These are phyloP conservation scores for Pocota personata DNA, from an alignment of 2,888 invertebrate genomes.

Conservation along the genomic window DNA sequence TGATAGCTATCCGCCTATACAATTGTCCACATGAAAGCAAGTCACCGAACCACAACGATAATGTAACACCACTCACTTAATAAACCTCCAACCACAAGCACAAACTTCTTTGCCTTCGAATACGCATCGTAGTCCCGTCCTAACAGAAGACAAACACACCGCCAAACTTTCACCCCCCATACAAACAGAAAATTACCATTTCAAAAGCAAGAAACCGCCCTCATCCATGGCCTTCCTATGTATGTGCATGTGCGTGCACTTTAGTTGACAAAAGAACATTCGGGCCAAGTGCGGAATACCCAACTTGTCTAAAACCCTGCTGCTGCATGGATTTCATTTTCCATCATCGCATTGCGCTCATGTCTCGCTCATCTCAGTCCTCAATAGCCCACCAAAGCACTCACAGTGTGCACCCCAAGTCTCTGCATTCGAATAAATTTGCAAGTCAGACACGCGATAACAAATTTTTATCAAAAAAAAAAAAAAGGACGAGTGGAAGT, in stretches of 20 bases:
- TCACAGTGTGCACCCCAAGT: conserved; percentile 13
- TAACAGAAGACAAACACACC: conserved; percentile 12
- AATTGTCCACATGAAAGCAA: conserved; percentile 54
- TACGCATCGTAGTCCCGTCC: neutral
- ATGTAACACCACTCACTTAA: conserved; percentile 40
- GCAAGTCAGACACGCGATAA: conserved; percentile 73
- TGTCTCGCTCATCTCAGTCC: conserved; percentile 30
- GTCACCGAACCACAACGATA: conserved; percentile 39
- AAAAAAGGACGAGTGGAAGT: neutral
- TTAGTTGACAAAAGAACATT: conserved; percentile 46
- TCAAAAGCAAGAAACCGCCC: conserved; percentile 46
- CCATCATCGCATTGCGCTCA: conserved; percentile 46
- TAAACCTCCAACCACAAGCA: conserved; percentile 50
- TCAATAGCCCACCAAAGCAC: conserved; percentile 40
- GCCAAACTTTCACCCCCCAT: neutral
- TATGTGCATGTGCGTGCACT: neutral
- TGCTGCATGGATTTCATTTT: conserved; percentile 54
- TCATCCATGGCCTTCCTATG: neutral
- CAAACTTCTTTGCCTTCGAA: conserved; percentile 19
- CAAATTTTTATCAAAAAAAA: conserved; percentile 56
- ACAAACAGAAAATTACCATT: conserved; percentile 44
- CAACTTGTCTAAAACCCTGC: conserved; percentile 15
- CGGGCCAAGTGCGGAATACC: conserved; percentile 26
- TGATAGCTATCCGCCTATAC: conserved; percentile 22
- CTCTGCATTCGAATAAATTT: conserved; percentile 62